These are phyloP conservation scores for Cryptomyrus ogoouensis DNA, from an alignment of 2,113 vertebrate genomes.

Conservation along the genomic window DNA sequence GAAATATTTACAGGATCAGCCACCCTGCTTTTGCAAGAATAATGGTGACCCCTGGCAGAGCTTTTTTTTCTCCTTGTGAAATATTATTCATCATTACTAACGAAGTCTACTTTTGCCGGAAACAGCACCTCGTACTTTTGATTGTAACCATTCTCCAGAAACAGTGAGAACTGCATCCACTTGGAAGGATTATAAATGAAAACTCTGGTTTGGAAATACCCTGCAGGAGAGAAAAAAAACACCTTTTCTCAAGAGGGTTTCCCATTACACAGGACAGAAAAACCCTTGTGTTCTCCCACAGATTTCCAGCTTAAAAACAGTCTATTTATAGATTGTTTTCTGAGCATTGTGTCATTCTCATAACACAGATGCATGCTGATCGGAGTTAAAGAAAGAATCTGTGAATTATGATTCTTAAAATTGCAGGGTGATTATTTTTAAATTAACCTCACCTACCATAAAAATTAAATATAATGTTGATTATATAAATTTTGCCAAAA, in stretches of 20 bases:
- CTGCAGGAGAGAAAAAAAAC: neutral
- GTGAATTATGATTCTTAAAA: neutral
- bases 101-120: neutral
- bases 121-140: neutral
- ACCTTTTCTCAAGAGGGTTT: neutral
- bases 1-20: slow-evolving; percentile 9
- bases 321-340: slow-evolving; percentile 1
- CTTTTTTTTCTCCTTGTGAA: neutral
- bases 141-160: neutral
- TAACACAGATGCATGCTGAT: neutral
- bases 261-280: neutral
- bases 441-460: neutral
- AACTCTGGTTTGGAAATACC: neutral
- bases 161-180: neutral
- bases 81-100: neutral
- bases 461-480: neutral
- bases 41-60: neutral
- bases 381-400: neutral
- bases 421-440: neutral
- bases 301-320: neutral
- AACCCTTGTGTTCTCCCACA: neutral
- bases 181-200: neutral
- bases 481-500: neutral
- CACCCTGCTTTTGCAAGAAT: neutral
- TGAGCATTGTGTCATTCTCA: neutral